Evolutionary conservation across 2,888 invertebrate species (phyloP).

Genomic region (Parnassius orleans): DNA sequence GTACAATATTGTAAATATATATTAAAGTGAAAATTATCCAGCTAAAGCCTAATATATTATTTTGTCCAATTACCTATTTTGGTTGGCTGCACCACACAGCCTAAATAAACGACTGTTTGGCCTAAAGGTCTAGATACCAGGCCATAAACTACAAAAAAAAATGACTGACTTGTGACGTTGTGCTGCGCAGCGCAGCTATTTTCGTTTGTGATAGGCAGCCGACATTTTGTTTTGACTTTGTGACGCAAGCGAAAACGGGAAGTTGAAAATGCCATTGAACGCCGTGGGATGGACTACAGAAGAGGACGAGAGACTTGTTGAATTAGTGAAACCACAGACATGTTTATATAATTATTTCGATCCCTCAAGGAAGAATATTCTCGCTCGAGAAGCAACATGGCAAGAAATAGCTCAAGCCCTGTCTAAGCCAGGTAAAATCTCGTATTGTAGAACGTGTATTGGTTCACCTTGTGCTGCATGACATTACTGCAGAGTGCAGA

Average conservation of each 20-base stretch:
- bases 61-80: too few species aligned
- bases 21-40: too few species aligned
- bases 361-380: constrained; percentile 67
- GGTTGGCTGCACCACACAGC: too few species aligned
- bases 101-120: too few species aligned
- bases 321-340: constrained; percentile 65
- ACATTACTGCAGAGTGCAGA: constrained; percentile 43
- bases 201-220: constrained; percentile 69
- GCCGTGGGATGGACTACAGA: constrained; percentile 66
- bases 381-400: constrained; percentile 69
- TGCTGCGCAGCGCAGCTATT: constrained; percentile 69
- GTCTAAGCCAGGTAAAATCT: constrained; percentile 61
- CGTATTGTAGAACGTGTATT: constrained; percentile 22
- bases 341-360: constrained; percentile 63
- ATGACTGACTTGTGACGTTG: constrained; percentile 56
- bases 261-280: constrained; percentile 65
- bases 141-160: neutral
- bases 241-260: constrained; percentile 43
- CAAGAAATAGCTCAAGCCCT: constrained; percentile 64
- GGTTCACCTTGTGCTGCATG: constrained; percentile 47
- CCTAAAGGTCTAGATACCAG: too few species aligned
- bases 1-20: too few species aligned
- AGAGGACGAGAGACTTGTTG: constrained; percentile 65
- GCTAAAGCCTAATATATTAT: too few species aligned
- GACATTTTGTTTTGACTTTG: constrained; percentile 67